Evolutionary conservation across 53 echinoderm and acorn worm genomes (phyloP), one percentile per base, ranked within the genome.

Genomic region (Patiria pectinifera): DNA sequence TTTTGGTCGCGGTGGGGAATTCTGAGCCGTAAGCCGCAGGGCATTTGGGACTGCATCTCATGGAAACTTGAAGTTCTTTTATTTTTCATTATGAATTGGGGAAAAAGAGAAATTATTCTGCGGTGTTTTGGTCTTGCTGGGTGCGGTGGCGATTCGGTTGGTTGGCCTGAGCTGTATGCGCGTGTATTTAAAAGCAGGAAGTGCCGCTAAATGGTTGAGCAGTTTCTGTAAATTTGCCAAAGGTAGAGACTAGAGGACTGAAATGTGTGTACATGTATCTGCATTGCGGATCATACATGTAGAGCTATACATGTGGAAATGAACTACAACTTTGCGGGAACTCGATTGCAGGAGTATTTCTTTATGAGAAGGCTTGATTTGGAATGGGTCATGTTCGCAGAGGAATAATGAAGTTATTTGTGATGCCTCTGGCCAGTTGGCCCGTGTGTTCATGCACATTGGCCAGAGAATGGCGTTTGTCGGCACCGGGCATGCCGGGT

Each of bases 71-170:
- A 53, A 53, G 5, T 53, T 53, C 8, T 53, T 53, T 53, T 1
- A 1, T 6, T 69, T 69, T 11, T 69, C 10, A 18, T 69, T 21
- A 4, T 4, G 69, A 69, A 69, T 69, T 49, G 49, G 14, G 69
- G 69, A 21, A 69, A 69, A 69, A 69, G 10, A 69, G 16, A 21
- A 69, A 21, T 69, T 21, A 21, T 69, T 3, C 16, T 69, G 69
- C 53, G 69, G 15, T 69, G 69, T 18, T 18, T 74, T 6, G 74
- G 16, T 0, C n/a, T 74, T 4, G n/a, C 16, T 78, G 13, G 79
- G 79, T 78, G 79, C 46, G 45, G 79, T 11, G 45, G 79, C 15
- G 79, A 46, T 78, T 78, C 47, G 79, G 79, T 15, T 76, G 76
- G 76, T 24, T 76, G 26, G 76, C 11, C 43, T 6, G 66, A 3